Evolutionary conservation across 2,888 invertebrate species (phyloP).

Genomic region (Plagodis pulveraria): DNA sequence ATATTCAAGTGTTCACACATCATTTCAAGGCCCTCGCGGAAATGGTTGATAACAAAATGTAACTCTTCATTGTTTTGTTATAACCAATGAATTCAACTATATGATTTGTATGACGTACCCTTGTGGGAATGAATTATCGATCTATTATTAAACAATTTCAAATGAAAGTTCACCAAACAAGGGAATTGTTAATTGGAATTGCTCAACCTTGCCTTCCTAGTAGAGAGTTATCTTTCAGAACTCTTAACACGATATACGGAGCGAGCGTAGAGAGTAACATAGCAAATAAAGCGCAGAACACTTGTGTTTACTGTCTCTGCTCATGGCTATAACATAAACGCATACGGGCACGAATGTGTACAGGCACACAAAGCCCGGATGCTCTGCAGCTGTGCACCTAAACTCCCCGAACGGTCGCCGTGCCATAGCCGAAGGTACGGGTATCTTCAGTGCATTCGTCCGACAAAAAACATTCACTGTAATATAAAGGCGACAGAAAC

Average conservation of each 20-base stretch:
- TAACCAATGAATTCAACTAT: no score
- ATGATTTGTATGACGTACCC: no score
- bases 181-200: constrained; percentile 17
- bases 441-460: constrained; percentile 11
- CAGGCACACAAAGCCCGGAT: constrained; percentile 58
- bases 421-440: constrained; percentile 14
- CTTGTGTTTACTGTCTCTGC: constrained; percentile 34
- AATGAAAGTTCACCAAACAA: constrained; percentile 8
- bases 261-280: constrained; percentile 1
- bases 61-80: no score
- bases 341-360: constrained; percentile 23
- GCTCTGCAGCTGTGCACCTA: constrained; percentile 69
- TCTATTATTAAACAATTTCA: no score
- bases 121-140: no score
- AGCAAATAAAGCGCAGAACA: constrained; percentile 34
- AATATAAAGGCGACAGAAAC: constrained; percentile 24
- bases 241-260: constrained; percentile 8
- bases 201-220: constrained; percentile 9
- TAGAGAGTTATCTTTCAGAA: constrained; percentile 17
- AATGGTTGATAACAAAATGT: no score
- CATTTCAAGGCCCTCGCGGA: no score
- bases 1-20: no score
- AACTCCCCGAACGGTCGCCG: constrained; percentile 40
- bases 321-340: constrained; percentile 24
- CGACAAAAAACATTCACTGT: constrained; percentile 16